These are phyloP conservation scores for Dermochelys coriacea DNA, from an alignment of 2,797 vertebrate genomes.

Conservation along the genomic window DNA sequence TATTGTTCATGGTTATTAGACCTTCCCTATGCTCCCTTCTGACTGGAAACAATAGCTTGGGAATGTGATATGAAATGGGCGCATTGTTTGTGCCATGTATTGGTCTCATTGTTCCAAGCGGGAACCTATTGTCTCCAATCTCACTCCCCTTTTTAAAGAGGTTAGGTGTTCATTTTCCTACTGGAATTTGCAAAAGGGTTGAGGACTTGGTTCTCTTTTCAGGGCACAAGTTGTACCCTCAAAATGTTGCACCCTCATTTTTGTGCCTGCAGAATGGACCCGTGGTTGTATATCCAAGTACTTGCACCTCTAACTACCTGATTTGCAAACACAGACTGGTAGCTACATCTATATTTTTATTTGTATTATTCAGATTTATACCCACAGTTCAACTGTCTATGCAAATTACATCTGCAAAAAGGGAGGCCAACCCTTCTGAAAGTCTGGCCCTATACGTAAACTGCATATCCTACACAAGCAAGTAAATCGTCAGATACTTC, in stretches of 20 bases:
- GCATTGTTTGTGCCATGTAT: neutral
- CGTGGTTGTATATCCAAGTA: neutral
- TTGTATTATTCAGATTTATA: neutral
- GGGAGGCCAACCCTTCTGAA: neutral
- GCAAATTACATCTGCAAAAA: neutral
- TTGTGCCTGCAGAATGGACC: neutral
- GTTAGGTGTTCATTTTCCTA: neutral
- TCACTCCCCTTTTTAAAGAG: neutral
- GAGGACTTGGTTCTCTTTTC: neutral
- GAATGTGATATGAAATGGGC: neutral
- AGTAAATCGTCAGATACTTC: neutral
- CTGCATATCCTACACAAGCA: neutral
- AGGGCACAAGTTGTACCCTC: neutral
- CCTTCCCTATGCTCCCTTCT: neutral
- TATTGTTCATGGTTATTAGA: fast-evolving
- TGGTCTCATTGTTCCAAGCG: neutral
- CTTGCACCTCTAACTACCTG: neutral
- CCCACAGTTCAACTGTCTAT: neutral
- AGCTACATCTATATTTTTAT: neutral
- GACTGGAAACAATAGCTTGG: neutral
- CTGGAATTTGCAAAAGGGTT: neutral
- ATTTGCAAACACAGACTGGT: neutral
- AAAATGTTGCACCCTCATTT: neutral
- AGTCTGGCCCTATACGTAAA: neutral
- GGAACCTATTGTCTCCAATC: neutral